phyloP scores from a whole-genome alignment of 2,797 vertebrate genomes.

The Prunella strophiata region DNA sequence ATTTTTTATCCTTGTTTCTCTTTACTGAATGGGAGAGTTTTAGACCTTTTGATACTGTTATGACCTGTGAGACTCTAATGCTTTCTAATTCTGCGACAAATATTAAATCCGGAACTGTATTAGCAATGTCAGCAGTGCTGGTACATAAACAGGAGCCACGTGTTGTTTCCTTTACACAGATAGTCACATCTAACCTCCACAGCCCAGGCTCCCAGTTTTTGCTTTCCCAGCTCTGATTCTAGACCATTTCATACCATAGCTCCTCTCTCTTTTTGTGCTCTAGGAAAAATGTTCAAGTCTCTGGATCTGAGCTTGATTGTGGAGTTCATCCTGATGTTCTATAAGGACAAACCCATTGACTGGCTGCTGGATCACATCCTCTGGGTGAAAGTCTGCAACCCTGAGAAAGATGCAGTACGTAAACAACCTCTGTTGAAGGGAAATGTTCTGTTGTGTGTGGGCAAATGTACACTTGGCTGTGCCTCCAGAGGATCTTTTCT shows the following conservation, averaged over 20 bases:
- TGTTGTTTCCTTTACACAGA: neutral
- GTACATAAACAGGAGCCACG: neutral
- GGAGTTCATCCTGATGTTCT: conserved; percentile 99
- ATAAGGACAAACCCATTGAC: conserved; percentile 98
- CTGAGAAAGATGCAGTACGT: conserved; percentile 96
- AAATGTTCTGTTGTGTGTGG: neutral
- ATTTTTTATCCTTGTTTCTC: conserved; percentile 31
- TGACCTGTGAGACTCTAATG: conserved; percentile 28
- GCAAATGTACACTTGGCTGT: neutral
- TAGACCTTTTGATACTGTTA: conserved; percentile 35
- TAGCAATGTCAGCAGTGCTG: neutral
- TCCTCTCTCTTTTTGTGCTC: neutral
- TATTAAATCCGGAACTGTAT: conserved; percentile 7
- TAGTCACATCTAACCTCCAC: neutral
- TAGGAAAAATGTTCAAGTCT: conserved; percentile 98
- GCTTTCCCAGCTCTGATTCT: neutral
- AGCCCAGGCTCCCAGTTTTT: neutral
- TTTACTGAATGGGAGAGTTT: conserved; percentile 13
- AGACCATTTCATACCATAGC: neutral
- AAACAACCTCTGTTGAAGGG: neutral
- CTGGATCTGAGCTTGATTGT: conserved; percentile 95
- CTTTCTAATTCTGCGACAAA: neutral
- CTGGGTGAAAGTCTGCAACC: conserved; percentile 99
- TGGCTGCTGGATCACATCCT: conserved; percentile 99
- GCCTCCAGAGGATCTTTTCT: neutral